Evolutionary conservation across 2,797 vertebrate species (phyloP), one percentile per base, ranked within the genome.

Genomic region (Rhinophrynus dorsalis): DNA sequence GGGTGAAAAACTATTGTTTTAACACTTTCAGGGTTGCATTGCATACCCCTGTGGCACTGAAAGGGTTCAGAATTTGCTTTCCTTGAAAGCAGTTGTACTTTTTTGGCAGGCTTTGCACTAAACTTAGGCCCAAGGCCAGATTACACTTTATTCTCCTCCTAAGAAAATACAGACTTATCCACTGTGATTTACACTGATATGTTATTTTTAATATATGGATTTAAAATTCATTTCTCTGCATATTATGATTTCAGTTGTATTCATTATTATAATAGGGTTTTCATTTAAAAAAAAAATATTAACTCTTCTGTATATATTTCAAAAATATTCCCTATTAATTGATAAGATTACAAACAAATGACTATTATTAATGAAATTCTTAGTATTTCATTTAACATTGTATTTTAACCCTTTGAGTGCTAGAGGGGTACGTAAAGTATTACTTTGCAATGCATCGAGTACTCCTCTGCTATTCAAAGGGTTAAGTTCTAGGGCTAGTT

Each of bases 81-180:
- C 61, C 61, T 72, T 65, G 26, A 58, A 65, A 44, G 59, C 68
- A 72, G 60, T 58, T 72, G 51, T 58, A 65, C 32, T 24, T 24
- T 63, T 64, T 64, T 50, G 66, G 32, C 32, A 65, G 40, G 7
- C 44, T 18, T 20, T 17, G 24, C 33, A 56, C 32, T 50, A 64
- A 38, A 58, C 58, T 52, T 44, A 58, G 68, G 60, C 40, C 60
- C 26, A 17, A 20, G 24, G 73, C 66, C 65, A 67, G 42, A 35
- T 60, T 44, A 47, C 55, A 60, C 40, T 37, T 40, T 67, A 44
- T 54, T 61, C 32, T 55, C 40, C 21, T 30, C 42, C 29, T 35
- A 66, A 42, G 50, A 70, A 62, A 72, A 54, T 60, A 61, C 32
- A 38, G 40, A 65, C 44, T 42, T 72, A 72, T 58, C 20, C 18